Base-by-base conservation (phyloP, 2,888 invertebrate species). In the Cryptosula pallasiana region DNA sequence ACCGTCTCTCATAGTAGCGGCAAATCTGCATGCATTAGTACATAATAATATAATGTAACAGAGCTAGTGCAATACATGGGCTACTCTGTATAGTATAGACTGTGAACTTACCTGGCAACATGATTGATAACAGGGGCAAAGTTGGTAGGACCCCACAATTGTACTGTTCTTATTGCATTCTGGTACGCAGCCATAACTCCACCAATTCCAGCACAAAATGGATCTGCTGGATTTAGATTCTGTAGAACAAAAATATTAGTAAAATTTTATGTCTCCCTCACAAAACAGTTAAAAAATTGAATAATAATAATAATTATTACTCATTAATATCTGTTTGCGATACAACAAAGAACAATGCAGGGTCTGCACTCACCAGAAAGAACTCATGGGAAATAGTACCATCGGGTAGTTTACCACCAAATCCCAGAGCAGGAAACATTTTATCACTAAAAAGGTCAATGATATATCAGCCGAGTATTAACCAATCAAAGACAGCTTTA, bases 191-290 rank as follows among this genome's bases (percentile, higher is more conserved):
- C 76, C 70, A 84, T 71, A n/a, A 84, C 79, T 27, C 83, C 83
- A 5, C 77, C 76, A 25, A 82, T 76, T n/a, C 83, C 83, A 35
- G 77, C 73, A 71, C 84, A 84, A 76, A 86, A 87, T 0, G 89
- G 88, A 79, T 87, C 87, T 35, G 81, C 81, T 0, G 86, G 84
- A 75, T 87, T 84, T 75, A 88, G 83, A 80, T 88, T 89, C 84
- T 87, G n/a, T n/a, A n/a, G n/a, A n/a, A n/a, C n/a, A n/a, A n/a
- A n/a, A n/a, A n/a, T n/a, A n/a, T n/a, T n/a, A n/a, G n/a, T n/a
- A n/a, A n/a, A n/a, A n/a, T n/a, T n/a, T n/a, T n/a, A n/a, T n/a
- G n/a, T n/a, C n/a, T n/a, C n/a, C n/a, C n/a, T n/a, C n/a, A n/a
- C n/a, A n/a, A n/a, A n/a, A n/a, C n/a, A n/a, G n/a, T n/a, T n/a